These are phyloP conservation scores for Hemichromis elongatus DNA, from an alignment of 2,113 vertebrate species.

Conservation along the genomic window DNA sequence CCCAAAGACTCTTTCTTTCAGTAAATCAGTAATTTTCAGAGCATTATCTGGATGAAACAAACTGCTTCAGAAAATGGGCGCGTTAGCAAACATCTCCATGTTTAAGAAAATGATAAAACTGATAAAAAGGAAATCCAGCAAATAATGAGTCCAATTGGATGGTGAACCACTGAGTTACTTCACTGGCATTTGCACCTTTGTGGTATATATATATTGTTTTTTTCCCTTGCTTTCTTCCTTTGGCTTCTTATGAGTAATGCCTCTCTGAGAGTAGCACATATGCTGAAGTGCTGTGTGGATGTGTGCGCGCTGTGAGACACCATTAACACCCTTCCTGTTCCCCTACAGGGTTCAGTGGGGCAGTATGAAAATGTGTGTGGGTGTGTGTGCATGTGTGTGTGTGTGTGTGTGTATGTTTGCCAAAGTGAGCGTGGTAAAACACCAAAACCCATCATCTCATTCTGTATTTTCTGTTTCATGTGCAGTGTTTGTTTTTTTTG, in stretches of 20 bases:
- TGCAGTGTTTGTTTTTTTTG: not conserved
- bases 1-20: not conserved
- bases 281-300: not conserved
- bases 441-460: slow-evolving; percentile 11
- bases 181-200: not conserved
- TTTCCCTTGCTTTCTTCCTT: not conserved
- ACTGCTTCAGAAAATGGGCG: not conserved
- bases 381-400: not conserved
- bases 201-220: not conserved
- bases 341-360: not conserved
- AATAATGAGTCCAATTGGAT: not conserved
- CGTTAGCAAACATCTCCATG: not conserved
- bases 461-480: not conserved
- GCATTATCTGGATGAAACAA: not conserved
- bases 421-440: slow-evolving; percentile 1
- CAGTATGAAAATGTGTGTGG: not conserved
- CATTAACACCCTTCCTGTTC: slow-evolving; percentile 37
- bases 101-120: not conserved
- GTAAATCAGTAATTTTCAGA: not conserved
- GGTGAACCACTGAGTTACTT: not conserved
- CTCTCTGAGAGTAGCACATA: not conserved
- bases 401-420: not conserved
- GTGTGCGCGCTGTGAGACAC: not conserved
- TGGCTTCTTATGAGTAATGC: not conserved
- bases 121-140: not conserved